Conservation (phyloP, 1,140 invertebrate species). For the Adelges cooleyi region DNA sequence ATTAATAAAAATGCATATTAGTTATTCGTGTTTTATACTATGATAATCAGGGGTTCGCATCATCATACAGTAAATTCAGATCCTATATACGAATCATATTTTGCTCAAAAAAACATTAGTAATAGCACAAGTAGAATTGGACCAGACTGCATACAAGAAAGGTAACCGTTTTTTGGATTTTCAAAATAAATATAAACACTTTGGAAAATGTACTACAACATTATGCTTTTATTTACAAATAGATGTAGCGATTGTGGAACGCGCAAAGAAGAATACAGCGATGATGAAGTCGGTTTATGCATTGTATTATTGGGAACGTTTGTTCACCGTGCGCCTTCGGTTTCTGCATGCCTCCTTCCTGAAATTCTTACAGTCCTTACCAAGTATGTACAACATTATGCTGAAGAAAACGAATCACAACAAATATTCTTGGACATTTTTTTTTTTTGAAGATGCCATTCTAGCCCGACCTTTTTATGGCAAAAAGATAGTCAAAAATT, state of each 20-base stretch:
- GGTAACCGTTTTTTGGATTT: conserved; percentile 1
- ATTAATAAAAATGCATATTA: too few relatives aligned
- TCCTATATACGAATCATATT: conserved; percentile 9
- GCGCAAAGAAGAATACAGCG: conserved; percentile 83
- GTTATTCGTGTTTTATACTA: neutral
- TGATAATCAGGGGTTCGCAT: neutral
- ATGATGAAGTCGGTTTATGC: conserved; percentile 90
- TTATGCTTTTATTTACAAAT: conserved; percentile 23
- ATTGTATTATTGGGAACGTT: conserved; percentile 90
- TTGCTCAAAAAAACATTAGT: conserved; percentile 2
- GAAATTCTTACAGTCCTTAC: conserved; percentile 75
- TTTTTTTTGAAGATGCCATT: conserved; percentile 49
- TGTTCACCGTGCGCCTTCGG: conserved; percentile 84
- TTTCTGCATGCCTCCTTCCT: conserved; percentile 85
- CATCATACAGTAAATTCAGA: neutral
- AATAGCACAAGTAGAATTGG: conserved; percentile 19
- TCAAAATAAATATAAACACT: too few relatives aligned
- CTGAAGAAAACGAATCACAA: too few relatives aligned
- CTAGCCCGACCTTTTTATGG: conserved; percentile 74
- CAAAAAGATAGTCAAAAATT: conserved; percentile 78
- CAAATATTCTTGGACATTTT: neutral
- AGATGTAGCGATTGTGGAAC: conserved; percentile 71
- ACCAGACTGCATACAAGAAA: conserved; percentile 26
- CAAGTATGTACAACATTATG: conserved; percentile 46
- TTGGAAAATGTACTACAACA: neutral